These are phyloP conservation scores for Odontothrips loti DNA, from an alignment of 2,888 invertebrate species.

Conservation along the genomic window DNA sequence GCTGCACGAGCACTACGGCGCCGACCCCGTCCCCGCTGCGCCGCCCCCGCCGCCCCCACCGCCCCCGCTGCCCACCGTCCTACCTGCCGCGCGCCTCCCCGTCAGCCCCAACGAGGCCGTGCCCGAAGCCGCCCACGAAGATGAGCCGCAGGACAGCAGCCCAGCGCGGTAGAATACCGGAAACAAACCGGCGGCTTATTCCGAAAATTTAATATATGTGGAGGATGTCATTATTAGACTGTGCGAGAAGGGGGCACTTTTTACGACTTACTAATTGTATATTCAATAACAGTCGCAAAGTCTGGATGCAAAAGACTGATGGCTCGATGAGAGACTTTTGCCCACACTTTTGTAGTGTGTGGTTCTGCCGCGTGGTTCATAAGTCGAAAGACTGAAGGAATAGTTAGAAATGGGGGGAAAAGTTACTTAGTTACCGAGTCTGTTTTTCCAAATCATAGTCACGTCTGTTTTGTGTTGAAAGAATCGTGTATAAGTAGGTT, in stretches of 20 bases:
- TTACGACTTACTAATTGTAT: background rate
- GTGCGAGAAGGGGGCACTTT: background rate
- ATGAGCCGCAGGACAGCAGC: background rate
- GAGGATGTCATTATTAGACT: background rate
- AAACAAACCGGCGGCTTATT: background rate
- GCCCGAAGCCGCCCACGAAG: conserved; percentile 19
- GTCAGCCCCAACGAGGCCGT: background rate
- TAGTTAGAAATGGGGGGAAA: background rate
- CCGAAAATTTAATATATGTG: background rate
- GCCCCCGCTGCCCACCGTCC: background rate
- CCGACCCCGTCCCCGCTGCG: conserved; percentile 31
- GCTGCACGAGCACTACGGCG: conserved; percentile 51
- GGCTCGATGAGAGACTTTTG: background rate
- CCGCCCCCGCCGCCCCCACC: conserved; percentile 23
- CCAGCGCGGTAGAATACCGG: background rate
- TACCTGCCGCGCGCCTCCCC: background rate
- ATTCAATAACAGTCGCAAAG: background rate
- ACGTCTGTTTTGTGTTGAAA: background rate
- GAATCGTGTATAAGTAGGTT: background rate
- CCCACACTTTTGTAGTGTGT: background rate
- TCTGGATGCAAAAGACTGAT: background rate
- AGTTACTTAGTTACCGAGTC: background rate
- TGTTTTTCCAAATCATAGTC: background rate
- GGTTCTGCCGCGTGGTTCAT: background rate
- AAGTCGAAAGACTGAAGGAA: background rate